Percentiles rank a stretch among this genome's conserved stretches.
Evolutionary conservation across 2,797 vertebrate genomes (phyloP).

Genomic region (Acanthurus lineatus): DNA sequence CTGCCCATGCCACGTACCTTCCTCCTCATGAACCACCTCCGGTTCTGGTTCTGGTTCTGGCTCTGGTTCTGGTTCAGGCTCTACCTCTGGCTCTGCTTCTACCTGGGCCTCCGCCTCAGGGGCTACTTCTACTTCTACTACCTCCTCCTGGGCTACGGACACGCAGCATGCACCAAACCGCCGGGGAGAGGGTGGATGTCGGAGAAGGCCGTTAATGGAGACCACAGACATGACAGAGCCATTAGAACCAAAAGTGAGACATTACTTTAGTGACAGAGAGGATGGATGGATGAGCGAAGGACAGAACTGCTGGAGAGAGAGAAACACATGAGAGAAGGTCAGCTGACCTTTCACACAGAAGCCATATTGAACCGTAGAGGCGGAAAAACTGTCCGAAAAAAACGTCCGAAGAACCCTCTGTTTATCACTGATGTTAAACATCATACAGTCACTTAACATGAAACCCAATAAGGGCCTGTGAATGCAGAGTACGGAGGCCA

Average conservation of each 20-base stretch:
- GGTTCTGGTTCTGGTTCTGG: slow-evolving; percentile 64
- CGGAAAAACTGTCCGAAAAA: slow-evolving; percentile 10
- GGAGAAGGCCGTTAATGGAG: slow-evolving; percentile 78
- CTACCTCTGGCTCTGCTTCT: slow-evolving; percentile 81
- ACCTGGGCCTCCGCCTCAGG: slow-evolving; percentile 87
- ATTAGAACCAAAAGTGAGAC: slow-evolving; percentile 77
- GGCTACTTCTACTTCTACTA: slow-evolving; percentile 90
- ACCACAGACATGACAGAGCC: slow-evolving; percentile 81
- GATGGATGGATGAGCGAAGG: slow-evolving; percentile 60
- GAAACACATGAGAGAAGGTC: slow-evolving; percentile 67
- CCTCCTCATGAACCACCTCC: slow-evolving; percentile 80
- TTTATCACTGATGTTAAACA: no score
- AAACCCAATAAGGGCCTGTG: no score
- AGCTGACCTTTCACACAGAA: slow-evolving; percentile 65
- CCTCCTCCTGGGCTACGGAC: slow-evolving; percentile 87
- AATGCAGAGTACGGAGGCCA: no score
- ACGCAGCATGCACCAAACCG: slow-evolving; percentile 86
- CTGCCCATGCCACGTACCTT: slow-evolving; percentile 90
- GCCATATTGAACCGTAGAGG: slow-evolving; percentile 51
- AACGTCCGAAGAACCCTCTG: no score
- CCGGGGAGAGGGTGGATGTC: slow-evolving; percentile 62
- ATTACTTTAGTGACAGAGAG: slow-evolving; percentile 74
- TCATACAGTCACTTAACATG: no score
- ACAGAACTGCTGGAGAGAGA: slow-evolving; percentile 74
- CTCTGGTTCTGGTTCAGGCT: slow-evolving; percentile 76